Base-by-base conservation (phyloP, 2,888 invertebrate genomes). In the Phortica okadai region DNA sequence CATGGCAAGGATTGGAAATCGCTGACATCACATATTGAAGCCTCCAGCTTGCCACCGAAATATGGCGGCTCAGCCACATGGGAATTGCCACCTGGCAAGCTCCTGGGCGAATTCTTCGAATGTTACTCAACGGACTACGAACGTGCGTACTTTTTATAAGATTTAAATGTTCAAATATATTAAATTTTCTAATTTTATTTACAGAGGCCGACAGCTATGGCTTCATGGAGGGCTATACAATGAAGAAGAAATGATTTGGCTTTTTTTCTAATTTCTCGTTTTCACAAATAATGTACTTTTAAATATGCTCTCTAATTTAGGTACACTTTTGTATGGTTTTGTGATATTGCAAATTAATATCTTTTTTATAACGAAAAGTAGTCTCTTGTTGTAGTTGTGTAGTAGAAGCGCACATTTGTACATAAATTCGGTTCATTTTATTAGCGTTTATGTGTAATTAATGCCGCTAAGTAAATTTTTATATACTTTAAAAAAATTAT, bases 1-100 rank as follows among this genome's bases (percentile, higher is more conserved):
- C 96, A 97, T 87, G 96, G 96, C 1, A 93, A 93, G 14, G 93
- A 96, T 86, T 93, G 92, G 85, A 93, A 93, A 76, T 92, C 94
- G 0, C 87, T 97, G 73, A 91, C 93, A 77, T 90, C 93, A 56
- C 93, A 94, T 78, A 91, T 96, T 5, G 93, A 94, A 62, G 91
- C 92, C 0, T 92, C 92, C 56, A 92, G 93, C 14, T 86, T 96
- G 81, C 94, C 95, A 16, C 91, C 92, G 44, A 92, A 93, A 77
- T 94, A 95, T 80, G 96, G 95, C 0, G 97, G 97, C 0, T 92
- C 92, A 1, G 91, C 95, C 62, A 93, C 94, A 0, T 88, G 88
- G 88, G 89, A 89, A 69, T 67, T 90, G 77, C 92, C 95, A 8
- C 94, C 95, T 0, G 95, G 96, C 0, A 92, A 93, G 14, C 88